Evolutionary conservation across 2,113 vertebrate genomes (phyloP).

Genomic region (Spheniscus mendiculus): DNA sequence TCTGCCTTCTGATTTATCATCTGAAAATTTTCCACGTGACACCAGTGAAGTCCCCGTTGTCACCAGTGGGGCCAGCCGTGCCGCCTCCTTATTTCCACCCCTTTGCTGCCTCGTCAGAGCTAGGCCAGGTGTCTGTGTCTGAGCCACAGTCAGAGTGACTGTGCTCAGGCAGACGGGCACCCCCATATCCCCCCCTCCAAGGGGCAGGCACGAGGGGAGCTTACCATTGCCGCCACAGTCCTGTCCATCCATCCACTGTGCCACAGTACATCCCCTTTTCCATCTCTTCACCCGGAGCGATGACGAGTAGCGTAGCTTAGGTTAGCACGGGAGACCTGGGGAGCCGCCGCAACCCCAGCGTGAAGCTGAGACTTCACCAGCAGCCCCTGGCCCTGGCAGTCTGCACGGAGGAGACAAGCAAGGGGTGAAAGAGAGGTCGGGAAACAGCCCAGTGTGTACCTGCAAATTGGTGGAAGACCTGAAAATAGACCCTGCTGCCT

Average conservation of each 20-base stretch:
- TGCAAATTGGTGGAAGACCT: neutral
- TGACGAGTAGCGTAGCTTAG: neutral
- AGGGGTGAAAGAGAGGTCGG: neutral
- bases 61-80: neutral
- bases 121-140: neutral
- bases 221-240: fast-evolving
- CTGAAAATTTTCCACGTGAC: neutral
- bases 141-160: neutral
- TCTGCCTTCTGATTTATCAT: neutral
- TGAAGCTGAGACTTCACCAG: neutral
- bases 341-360: neutral
- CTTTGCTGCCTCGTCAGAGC: neutral
- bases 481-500: neutral
- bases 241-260: neutral
- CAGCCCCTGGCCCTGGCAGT: neutral
- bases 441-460: neutral
- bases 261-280: neutral
- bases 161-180: neutral
- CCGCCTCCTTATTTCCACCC: fast-evolving
- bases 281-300: neutral
- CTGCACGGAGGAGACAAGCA: neutral
- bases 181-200: too few species aligned
- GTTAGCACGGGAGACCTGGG: neutral
- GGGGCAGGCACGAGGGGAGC: neutral
- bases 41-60: neutral